These are phyloP conservation scores for Beroe forskalii DNA, from an alignment of 37 sponge, comb jelly and placozoan genomes.

Conservation along the genomic window DNA sequence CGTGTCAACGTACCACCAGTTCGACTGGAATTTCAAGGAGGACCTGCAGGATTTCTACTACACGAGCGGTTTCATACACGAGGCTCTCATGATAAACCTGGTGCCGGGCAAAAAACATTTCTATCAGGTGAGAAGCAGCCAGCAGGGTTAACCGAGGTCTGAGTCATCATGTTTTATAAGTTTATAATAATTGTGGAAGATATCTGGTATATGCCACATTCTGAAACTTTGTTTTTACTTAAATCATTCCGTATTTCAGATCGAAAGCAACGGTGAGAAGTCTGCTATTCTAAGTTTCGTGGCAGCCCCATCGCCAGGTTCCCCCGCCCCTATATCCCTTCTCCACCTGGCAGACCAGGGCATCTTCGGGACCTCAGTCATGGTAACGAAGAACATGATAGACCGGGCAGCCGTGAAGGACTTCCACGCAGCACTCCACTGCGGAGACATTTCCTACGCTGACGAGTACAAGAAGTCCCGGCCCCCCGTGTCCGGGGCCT, in stretches of 20 bases:
- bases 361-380: conserved; percentile 39
- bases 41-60: not conserved
- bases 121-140: conserved; percentile 53
- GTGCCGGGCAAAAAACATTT: conserved; percentile 20
- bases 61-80: conserved; percentile 62
- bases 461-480: conserved; percentile 1
- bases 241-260: conserved; percentile 1
- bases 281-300: conserved; percentile 11
- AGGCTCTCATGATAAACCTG: conserved; percentile 47
- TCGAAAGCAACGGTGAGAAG: conserved; percentile 16
- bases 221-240: too few species aligned
- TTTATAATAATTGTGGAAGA: too few species aligned
- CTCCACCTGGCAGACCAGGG: conserved; percentile 19
- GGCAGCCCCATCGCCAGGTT: conserved; percentile 13
- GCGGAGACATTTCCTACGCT: conserved; percentile 66
- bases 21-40: not conserved
- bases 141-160: too few species aligned
- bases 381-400: conserved; percentile 30
- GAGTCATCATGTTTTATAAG: too few species aligned
- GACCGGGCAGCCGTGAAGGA: not conserved
- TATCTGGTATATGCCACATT: too few species aligned
- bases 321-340: not conserved
- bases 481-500: not conserved
- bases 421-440: conserved; percentile 57
- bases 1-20: conserved; percentile 29